These are phyloP conservation scores for Poeciliopsis infans DNA, from an alignment of 2,797 vertebrate genomes.

Conservation along the genomic window DNA sequence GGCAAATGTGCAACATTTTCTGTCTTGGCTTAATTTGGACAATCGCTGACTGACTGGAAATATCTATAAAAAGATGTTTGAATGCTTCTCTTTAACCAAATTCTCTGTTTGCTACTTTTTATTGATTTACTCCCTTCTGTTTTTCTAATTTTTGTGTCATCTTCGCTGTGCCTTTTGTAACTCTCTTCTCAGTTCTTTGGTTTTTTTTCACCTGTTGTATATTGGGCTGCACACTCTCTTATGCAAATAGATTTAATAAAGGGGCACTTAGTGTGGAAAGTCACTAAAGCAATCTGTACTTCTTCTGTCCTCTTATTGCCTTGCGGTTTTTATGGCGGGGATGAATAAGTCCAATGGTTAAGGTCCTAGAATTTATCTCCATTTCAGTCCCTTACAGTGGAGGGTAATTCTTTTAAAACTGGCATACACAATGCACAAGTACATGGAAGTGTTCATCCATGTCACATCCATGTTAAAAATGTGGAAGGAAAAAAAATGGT, in stretches of 20 bases:
- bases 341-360: neutral
- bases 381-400: neutral
- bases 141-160: constrained; percentile 14
- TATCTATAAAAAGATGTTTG: neutral
- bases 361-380: neutral
- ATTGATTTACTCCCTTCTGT: neutral
- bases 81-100: neutral
- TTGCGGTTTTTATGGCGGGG: constrained; percentile 2
- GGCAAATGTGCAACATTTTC: neutral
- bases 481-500: neutral
- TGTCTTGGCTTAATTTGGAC: neutral
- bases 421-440: neutral
- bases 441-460: neutral
- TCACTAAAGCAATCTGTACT: constrained; percentile 37
- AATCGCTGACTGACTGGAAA: neutral
- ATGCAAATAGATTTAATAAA: constrained; percentile 46
- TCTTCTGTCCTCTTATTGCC: constrained; percentile 31
- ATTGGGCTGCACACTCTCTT: constrained; percentile 39
- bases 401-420: neutral
- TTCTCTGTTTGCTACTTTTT: neutral
- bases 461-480: neutral
- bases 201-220: constrained; percentile 60
- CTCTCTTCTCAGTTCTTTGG: constrained; percentile 26
- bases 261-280: constrained; percentile 36
- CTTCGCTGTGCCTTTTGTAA: constrained; percentile 31